These are phyloP conservation scores for Melopsittacus undulatus DNA, from an alignment of 2,797 vertebrate species.

Conservation along the genomic window DNA sequence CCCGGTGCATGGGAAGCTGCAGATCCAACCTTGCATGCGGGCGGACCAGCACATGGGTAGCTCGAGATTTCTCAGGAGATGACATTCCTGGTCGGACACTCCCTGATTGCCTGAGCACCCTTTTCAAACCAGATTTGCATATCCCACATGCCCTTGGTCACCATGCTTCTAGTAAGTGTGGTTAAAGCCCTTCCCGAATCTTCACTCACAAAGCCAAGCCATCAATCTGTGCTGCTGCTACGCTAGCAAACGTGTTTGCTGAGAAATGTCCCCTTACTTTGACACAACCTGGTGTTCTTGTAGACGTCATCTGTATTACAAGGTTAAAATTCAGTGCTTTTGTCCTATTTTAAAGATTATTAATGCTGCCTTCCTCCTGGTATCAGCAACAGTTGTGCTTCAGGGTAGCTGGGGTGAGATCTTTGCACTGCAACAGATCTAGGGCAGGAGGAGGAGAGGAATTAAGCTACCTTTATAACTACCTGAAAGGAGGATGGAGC, in stretches of 20 bases:
- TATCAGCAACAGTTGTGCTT: background rate
- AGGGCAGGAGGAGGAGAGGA: background rate
- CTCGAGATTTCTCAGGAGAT: too few species aligned
- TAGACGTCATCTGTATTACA: background rate
- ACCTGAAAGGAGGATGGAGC: background rate
- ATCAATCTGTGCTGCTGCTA: background rate
- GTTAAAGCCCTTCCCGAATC: too few species aligned
- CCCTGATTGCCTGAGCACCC: too few species aligned
- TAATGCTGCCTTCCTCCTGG: background rate
- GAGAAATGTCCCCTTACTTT: background rate
- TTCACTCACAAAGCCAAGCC: too few species aligned
- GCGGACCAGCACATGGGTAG: too few species aligned
- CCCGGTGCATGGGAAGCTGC: too few species aligned
- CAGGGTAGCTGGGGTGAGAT: background rate
- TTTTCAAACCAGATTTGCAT: too few species aligned
- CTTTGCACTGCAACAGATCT: background rate
- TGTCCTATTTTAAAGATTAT: background rate
- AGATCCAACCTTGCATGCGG: too few species aligned
- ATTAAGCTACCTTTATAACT: background rate
- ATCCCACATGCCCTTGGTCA: too few species aligned
- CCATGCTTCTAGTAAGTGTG: too few species aligned
- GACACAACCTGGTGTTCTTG: background rate
- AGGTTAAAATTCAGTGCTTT: background rate
- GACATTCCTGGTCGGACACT: too few species aligned
- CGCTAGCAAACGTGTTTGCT: background rate